Conservation (phyloP, 2,113 vertebrate species). For the Lanius collurio region DNA sequence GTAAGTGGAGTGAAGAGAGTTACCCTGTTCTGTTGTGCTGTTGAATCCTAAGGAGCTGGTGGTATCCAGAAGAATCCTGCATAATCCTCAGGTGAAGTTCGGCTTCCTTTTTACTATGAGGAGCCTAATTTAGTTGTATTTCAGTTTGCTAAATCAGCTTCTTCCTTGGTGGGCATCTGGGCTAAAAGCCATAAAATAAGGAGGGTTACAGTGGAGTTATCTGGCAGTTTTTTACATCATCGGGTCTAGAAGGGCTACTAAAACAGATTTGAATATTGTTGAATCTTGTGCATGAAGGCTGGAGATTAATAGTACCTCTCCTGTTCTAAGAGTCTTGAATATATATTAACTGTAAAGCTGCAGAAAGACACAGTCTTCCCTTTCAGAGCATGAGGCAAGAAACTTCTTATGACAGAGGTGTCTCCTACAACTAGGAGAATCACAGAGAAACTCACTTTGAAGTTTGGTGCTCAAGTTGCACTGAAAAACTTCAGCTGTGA, state of each 20-base stretch:
- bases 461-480: background rate
- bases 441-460: background rate
- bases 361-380: background rate
- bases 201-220: background rate
- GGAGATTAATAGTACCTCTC: background rate
- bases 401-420: background rate
- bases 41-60: background rate
- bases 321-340: background rate
- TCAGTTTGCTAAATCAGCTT: background rate
- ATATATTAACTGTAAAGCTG: background rate
- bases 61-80: background rate
- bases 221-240: background rate
- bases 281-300: background rate
- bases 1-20: background rate
- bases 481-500: background rate
- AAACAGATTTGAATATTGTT: background rate
- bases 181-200: background rate
- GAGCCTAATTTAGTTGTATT: background rate
- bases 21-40: background rate
- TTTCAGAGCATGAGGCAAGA: background rate
- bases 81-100: background rate
- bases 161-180: background rate
- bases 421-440: background rate
- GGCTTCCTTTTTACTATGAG: background rate
- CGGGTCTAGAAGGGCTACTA: background rate